Evolutionary conservation across 2,888 invertebrate genomes (phyloP), one percentile per base, ranked within the genome.

Genomic region (Brenthis daphne): DNA sequence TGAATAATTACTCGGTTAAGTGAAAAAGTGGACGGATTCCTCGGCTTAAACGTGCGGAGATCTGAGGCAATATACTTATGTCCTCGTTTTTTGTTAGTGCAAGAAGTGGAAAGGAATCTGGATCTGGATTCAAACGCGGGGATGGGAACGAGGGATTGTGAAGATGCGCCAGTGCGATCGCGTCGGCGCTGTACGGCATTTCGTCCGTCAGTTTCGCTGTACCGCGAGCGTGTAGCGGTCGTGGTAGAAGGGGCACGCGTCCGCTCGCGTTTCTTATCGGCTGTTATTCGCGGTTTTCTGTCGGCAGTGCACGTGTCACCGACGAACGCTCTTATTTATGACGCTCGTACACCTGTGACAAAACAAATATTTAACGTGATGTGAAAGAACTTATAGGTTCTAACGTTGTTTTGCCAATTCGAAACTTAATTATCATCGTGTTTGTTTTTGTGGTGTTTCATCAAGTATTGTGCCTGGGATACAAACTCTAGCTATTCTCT

Each of bases 261-360:
- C 61, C 82, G 85, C 83, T 81, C 76, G 80, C 81, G 76, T 79
- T 76, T 77, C 73, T 78, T 81, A 75, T 77, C 81, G 81, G 74
- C 83, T 89, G 85, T 90, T 83, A 84, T 86, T 87, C 88, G 89
- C 89, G 88, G 86, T 82, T 84, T 85, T 82, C 88, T 84, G 85
- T 81, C 85, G 82, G 82, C 84, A 81, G 83, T 88, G 89, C 92
- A 91, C 92, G 91, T 91, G 90, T 87, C 82, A 77, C 82, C 83
- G 82, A 82, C 83, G 77, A 77, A 82, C 77, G 77, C 79, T 75
- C 77, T 77, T 82, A 82, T 85, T 84, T 82, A 84, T 84, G 74
- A 75, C 61, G 79, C 80, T 78, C 80, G 81, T 85, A 82, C 89
- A 90, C 89, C 87, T 90, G 90, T 90, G 89, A 86, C 88, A 82